phyloP scores from a whole-genome alignment of 30 jellyfish, hydroid and myxozoan species.

The Hydractinia symbiolongicarpus region DNA sequence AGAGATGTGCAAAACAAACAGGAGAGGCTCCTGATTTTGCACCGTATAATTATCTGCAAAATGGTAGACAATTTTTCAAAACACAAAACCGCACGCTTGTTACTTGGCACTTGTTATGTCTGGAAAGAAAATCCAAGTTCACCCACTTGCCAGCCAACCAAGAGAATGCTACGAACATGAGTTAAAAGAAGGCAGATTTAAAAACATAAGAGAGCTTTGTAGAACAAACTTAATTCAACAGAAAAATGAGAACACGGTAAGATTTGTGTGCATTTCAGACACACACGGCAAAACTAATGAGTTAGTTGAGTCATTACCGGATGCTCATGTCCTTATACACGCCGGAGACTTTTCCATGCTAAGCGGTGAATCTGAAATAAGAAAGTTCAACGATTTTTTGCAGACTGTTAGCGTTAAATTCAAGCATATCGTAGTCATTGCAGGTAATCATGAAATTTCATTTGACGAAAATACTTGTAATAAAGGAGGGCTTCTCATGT shows the following conservation, averaged over 20 bases:
- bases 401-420: conserved; percentile 20
- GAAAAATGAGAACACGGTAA: conserved; percentile 37
- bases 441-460: conserved; percentile 88
- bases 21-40: no score
- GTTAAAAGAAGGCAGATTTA: conserved; percentile 37
- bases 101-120: no score
- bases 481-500: conserved; percentile 23
- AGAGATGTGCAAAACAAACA: no score
- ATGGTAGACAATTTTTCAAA: no score
- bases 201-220: conserved; percentile 16
- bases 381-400: conserved; percentile 47
- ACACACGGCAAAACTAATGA: conserved; percentile 60
- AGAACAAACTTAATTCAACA: conserved; percentile 12
- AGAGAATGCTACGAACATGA: conserved; percentile 28
- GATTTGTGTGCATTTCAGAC: conserved; percentile 95
- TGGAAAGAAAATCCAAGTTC: conserved; percentile 21
- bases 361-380: conserved; percentile 58
- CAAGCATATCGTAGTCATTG: conserved; percentile 79
- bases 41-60: no score
- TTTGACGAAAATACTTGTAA: conserved; percentile 51
- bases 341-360: conserved; percentile 81
- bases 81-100: no score
- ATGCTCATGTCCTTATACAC: conserved; percentile 79
- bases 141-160: conserved; percentile 41
- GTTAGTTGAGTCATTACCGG: conserved; percentile 41